These are phyloP conservation scores for Boulengeromyrus knoepffleri DNA, from an alignment of 2,113 vertebrate species.

Conservation along the genomic window DNA sequence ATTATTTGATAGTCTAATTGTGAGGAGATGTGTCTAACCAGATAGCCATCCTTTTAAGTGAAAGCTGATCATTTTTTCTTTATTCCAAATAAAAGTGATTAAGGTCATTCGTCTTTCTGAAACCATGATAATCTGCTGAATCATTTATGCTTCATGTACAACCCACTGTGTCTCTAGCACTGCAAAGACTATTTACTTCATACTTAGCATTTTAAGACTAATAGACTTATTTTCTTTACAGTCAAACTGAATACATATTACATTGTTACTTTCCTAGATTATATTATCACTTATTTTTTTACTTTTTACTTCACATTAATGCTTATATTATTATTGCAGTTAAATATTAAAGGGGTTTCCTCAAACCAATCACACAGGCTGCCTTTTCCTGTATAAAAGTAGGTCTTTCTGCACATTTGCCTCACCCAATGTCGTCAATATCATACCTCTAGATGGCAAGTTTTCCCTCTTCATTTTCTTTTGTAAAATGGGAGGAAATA, in stretches of 20 bases:
- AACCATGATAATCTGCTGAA: background rate
- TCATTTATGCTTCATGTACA: background rate
- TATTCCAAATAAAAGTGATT: background rate
- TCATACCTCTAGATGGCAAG: background rate
- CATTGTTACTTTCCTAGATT: background rate
- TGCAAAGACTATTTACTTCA: background rate
- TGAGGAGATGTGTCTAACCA: background rate
- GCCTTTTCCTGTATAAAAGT: background rate
- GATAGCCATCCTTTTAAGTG: background rate
- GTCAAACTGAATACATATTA: background rate
- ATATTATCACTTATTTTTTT: background rate
- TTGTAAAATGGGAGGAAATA: background rate
- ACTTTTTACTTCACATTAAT: background rate
- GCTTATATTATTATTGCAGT: background rate
- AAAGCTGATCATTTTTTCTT: background rate
- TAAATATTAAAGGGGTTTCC: background rate
- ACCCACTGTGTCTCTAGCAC: background rate
- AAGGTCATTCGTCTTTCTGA: background rate
- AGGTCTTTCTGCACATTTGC: background rate
- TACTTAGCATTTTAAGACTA: background rate
- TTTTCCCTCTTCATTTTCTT: background rate
- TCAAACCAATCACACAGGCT: background rate
- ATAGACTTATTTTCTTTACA: background rate
- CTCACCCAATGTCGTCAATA: background rate
- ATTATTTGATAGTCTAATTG: constrained; percentile 15